Evolutionary conservation across 2,113 vertebrate species (phyloP), one percentile per base, ranked within the genome.

Genomic region (Struthio camelus): DNA sequence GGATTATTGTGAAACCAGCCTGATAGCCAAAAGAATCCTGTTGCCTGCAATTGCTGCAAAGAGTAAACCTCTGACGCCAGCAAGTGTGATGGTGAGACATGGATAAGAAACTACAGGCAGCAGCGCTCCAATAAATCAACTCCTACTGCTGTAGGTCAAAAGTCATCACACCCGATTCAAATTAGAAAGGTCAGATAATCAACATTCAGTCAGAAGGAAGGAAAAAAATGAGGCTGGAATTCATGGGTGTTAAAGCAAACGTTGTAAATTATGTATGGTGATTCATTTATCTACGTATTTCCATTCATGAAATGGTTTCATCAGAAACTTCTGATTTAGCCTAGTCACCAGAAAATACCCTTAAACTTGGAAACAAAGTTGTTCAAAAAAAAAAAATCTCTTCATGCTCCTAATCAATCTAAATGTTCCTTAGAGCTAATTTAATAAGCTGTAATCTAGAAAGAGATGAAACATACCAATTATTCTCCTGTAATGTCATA

Each of bases 401-500:
- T 75, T 94, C 19, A 19, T 76, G 34, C 25, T 95, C 71, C 46
- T 92, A 87, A 97, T 93, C 86, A 94, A 89, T 90, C 84, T 71
- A 65, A 34, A 44, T 89, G 24, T 80, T 96, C 59, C 61, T 93
- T 59, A 95, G 53, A 81, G 64, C 56, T 81, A 89, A 93, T 94
- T 97, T 90, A 97, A 89, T 86, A 96, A 96, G 42, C 50, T 59
- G 90, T 93, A 72, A 92, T 94, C 88, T 76, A 69, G 66, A 81
- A 83, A 95, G 85, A 93, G 67, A 87, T 94, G 80, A 96, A 97
- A 81, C 38, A 62, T 27, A 70, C 14, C 54, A 95, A 90, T 97
- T 97, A 94, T 96, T 97, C 97, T 96, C 84, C 67, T 96, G n/a
- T 97, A 94, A 83, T 89, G 67, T 48, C 85, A 23, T 94, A 97